These are phyloP conservation scores for Ophion ventricosus DNA, from an alignment of 2,888 invertebrate genomes.

Conservation along the genomic window DNA sequence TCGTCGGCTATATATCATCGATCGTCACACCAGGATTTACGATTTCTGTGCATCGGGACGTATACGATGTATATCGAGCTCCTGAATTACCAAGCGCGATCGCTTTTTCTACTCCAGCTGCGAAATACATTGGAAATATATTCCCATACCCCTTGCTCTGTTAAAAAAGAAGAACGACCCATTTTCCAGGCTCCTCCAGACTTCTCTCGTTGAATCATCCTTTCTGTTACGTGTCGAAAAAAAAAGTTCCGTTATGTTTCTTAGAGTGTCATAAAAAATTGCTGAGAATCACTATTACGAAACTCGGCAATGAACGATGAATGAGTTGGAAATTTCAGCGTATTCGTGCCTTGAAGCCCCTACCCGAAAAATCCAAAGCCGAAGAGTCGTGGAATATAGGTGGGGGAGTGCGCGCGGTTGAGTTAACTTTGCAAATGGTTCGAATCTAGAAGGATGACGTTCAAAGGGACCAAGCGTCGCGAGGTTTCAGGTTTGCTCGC, in stretches of 20 bases:
- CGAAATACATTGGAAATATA: slow-evolving; percentile 45
- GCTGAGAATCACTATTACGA: slow-evolving; percentile 48
- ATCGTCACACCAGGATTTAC: slow-evolving; percentile 53
- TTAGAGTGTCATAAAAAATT: slow-evolving; percentile 55
- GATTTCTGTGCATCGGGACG: slow-evolving; percentile 52
- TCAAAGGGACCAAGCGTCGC: slow-evolving; percentile 12
- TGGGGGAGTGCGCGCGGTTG: slow-evolving; percentile 36
- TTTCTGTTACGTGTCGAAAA: slow-evolving; percentile 45
- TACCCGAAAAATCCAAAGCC: slow-evolving; percentile 38
- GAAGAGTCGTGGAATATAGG: neutral
- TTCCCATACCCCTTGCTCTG: slow-evolving; percentile 19
- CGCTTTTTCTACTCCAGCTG: slow-evolving; percentile 39
- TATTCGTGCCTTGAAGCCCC: slow-evolving; percentile 33
- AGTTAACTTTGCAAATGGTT: slow-evolving; percentile 62
- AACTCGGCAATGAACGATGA: slow-evolving; percentile 35
- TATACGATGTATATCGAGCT: slow-evolving; percentile 38
- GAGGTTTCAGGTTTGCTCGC: slow-evolving; percentile 26
- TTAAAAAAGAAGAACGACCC: slow-evolving; percentile 17
- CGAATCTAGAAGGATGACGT: slow-evolving; percentile 48
- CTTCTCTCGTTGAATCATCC: slow-evolving; percentile 13
- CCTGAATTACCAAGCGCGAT: slow-evolving; percentile 58
- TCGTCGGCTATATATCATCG: slow-evolving; percentile 58
- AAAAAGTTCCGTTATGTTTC: slow-evolving; percentile 46
- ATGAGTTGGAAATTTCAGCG: slow-evolving; percentile 44
- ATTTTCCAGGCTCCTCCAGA: slow-evolving; percentile 8